phyloP scores from a whole-genome alignment of 1,140 invertebrate species.

The Calosoma granatense region DNA sequence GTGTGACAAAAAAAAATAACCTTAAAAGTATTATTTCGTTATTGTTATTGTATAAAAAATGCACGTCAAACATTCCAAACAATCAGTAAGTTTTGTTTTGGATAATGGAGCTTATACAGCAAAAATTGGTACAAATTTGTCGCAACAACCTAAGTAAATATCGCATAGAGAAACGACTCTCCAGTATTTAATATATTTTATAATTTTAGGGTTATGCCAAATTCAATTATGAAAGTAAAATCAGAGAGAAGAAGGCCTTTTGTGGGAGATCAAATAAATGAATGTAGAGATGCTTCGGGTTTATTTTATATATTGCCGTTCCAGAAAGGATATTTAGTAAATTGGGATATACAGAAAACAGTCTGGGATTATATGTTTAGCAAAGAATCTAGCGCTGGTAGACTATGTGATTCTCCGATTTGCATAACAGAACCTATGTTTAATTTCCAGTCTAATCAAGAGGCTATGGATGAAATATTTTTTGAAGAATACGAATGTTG shows the following conservation, averaged over 20 bases:
- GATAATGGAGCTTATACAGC: constrained; percentile 81
- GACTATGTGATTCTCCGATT: constrained; percentile 66
- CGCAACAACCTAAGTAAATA: constrained; percentile 51
- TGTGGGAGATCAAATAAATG: constrained; percentile 87
- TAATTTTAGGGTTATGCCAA: constrained; percentile 66
- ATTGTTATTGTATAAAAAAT: no score
- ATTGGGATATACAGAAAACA: constrained; percentile 92
- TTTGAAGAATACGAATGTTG: constrained; percentile 96
- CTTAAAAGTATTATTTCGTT: no score
- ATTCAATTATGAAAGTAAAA: constrained; percentile 97
- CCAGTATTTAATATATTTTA: constrained; percentile 14
- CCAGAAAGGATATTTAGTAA: constrained; percentile 90
- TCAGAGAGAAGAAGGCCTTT: constrained; percentile 88
- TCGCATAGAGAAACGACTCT: constrained; percentile 14
- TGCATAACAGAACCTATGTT: constrained; percentile 90
- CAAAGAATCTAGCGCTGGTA: constrained; percentile 73
- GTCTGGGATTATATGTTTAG: constrained; percentile 96
- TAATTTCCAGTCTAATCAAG: constrained; percentile 88
- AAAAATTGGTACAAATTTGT: constrained; percentile 69
- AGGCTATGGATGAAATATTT: constrained; percentile 89
- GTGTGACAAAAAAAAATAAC: no score
- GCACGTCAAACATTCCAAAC: neutral
- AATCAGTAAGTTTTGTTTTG: constrained; percentile 50
- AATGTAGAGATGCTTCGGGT: constrained; percentile 91
- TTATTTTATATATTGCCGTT: constrained; percentile 90